These are phyloP conservation scores for Genyomyrus donnyi DNA, from an alignment of 2,113 vertebrate genomes.

Conservation along the genomic window DNA sequence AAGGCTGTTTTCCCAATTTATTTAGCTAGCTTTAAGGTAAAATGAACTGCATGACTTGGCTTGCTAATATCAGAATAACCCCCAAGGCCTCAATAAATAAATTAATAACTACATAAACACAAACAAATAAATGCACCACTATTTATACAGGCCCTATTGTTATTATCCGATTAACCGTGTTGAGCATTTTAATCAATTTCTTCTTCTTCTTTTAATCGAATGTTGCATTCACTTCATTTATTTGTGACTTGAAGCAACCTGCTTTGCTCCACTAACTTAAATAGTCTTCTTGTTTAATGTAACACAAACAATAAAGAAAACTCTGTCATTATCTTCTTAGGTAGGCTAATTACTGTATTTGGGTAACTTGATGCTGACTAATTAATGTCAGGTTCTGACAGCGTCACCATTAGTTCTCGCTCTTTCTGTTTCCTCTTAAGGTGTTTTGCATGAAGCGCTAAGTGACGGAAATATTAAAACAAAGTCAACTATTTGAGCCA, in stretches of 20 bases:
- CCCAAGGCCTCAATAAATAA: not conserved
- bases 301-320: not conserved
- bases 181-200: not conserved
- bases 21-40: not conserved
- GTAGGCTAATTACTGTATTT: conserved; percentile 2
- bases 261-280: not conserved
- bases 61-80: not conserved
- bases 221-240: not conserved
- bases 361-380: not conserved
- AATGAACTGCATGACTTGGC: conserved; percentile 5
- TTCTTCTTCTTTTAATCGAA: not conserved
- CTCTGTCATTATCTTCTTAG: not conserved
- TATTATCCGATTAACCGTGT: not conserved
- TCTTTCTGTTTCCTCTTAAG: not conserved
- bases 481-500: not conserved
- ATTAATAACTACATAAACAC: not conserved
- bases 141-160: not conserved
- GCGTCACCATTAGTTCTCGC: not conserved
- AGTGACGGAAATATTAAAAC: not conserved
- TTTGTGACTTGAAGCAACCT: not conserved
- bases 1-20: not conserved
- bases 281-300: not conserved
- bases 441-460: not conserved
- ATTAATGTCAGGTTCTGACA: not conserved
- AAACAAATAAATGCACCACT: not conserved